Evolutionary conservation across 2,888 invertebrate species (phyloP), one percentile per base, ranked within the genome.

Genomic region (Leptarthrus brevirostris): DNA sequence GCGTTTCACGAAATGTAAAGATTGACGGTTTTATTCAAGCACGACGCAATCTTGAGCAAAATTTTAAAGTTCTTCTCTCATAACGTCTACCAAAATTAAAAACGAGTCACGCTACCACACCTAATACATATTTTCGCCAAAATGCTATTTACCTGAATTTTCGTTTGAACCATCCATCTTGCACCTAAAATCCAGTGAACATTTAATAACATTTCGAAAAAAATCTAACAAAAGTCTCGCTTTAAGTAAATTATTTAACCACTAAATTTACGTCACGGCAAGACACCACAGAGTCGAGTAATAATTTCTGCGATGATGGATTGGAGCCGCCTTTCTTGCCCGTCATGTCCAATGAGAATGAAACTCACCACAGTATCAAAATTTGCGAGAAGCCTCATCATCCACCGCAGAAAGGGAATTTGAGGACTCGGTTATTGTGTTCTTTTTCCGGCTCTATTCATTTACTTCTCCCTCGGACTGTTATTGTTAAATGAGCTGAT

Each of bases 401-500:
- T 16, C 30, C 56, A 30, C 56, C n/a, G 14, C 34, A 14, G 12
- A 14, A 14, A 44, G 44, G n/a, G 10, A 56, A 16, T 30, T 30
- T 16, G 56, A 56, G 56, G 56, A 30, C 30, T 16, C 16, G 26
- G 30, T 56, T 34, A 56, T 56, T 56, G 56, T 56, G 56, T 16
- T 56, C 26, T 26, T 30, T 56, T 56, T 26, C 3, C 18, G 30
- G 30, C 16, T 30, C 56, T 56, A 54, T 54, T 54, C 30, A 54
- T 30, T 54, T 26, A 26, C 54, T 54, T 30, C 30, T 54, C 54
- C 54, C 54, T 14, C 54, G 26, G 24, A 54, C 30, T 54, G 54
- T 54, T 54, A 54, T 54, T 54, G 54, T 54, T 54, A 54, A 54
- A 54, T 54, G 54, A 54, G 54, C 54, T 54, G 54, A 54, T 54